A percentile compares a stretch with the other conserved stretches of the same genome.
These are phyloP conservation scores for Artemia franciscana DNA, from an alignment of 1,140 invertebrate species.

Conservation along the genomic window DNA sequence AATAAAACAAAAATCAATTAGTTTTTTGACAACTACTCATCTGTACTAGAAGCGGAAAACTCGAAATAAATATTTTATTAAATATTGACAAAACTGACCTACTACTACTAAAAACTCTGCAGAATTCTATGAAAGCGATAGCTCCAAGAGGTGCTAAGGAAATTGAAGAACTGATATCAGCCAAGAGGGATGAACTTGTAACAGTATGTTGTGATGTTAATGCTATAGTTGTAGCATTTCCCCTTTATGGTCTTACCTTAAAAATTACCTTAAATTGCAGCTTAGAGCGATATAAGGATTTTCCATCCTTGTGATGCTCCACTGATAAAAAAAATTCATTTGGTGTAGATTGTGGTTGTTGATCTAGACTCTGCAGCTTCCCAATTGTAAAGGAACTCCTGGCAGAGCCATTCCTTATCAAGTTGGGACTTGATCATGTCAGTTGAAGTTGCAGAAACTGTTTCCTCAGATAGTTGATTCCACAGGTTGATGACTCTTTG, in stretches of 20 bases:
- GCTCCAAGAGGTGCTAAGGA: constrained; percentile 18
- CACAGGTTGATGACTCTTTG: too few species aligned
- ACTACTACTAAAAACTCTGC: constrained; percentile 19
- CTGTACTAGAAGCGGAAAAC: constrained; percentile 13
- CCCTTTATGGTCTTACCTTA: constrained; percentile 23
- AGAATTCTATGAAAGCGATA: constrained; percentile 18
- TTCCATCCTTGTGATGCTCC: constrained; percentile 22
- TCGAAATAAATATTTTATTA: constrained; percentile 14
- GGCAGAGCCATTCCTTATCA: too few species aligned
- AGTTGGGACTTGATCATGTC: too few species aligned
- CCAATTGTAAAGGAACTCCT: too few species aligned
- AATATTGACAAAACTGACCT: constrained; percentile 23
- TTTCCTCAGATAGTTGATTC: too few species aligned
- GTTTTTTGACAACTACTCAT: constrained; percentile 10
- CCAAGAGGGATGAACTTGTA: constrained; percentile 19
- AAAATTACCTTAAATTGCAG: constrained; percentile 19
- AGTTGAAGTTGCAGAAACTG: too few species aligned
- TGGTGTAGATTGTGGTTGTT: constrained; percentile 4
- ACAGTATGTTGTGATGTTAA: constrained; percentile 19
- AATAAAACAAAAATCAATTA: not conserved
- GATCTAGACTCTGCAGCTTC: too few species aligned
- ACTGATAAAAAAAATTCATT: constrained; percentile 12
- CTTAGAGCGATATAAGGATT: too few species aligned
- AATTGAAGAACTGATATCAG: constrained; percentile 19
- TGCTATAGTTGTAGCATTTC: constrained; percentile 19